Base-by-base conservation (phyloP, 2,888 invertebrate genomes). In the Agapostemon virescens region DNA sequence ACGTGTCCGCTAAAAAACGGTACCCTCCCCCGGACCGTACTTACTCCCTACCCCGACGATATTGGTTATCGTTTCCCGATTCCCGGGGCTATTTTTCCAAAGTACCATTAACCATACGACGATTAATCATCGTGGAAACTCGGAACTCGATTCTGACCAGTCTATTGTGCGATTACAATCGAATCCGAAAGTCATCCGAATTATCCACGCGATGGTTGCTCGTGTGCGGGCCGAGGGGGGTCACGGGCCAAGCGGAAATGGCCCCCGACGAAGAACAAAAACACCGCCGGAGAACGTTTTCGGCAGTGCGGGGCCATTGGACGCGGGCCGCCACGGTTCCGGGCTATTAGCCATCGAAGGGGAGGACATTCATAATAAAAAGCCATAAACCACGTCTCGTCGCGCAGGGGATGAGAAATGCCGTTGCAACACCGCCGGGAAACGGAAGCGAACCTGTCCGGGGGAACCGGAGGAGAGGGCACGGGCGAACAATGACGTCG, bases 391-490 rank as follows among this genome's bases (percentile, higher is more conserved):
- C 69, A 63, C 55, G 55, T 26, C 55, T 30, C 26, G 55, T 55
- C 55, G 58, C 6, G 30, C 49, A 61, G 73, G 74, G 71, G 49
- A 42, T 11, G 72, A n/a, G 74, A 45, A 49, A 69, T 77, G n/a
- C 52, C 67, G 33, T 33, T 69, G 77, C 77, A 63, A 74, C 69
- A 66, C 75, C 74, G 30, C n/a, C 61, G 63, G 68, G 63, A 70
- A 69, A 74, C 84, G 85, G 83, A 88, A 85, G 83, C 79, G 64
- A 84, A 87, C 87, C 88, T 88, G 87, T 79, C 83, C 83, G 64
- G 79, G 79, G 82, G 73, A 78, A 79, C 77, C 74, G 79, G 82
- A 71, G 79, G 77, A 75, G 49, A 77, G 77, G 81, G 77, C 78
- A 79, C 75, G 66, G 49, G 20, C 30, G 66, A 58, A 87, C 86